Evolutionary conservation across 2,888 invertebrate genomes (phyloP).

Genomic region (Neoascia interrupta): DNA sequence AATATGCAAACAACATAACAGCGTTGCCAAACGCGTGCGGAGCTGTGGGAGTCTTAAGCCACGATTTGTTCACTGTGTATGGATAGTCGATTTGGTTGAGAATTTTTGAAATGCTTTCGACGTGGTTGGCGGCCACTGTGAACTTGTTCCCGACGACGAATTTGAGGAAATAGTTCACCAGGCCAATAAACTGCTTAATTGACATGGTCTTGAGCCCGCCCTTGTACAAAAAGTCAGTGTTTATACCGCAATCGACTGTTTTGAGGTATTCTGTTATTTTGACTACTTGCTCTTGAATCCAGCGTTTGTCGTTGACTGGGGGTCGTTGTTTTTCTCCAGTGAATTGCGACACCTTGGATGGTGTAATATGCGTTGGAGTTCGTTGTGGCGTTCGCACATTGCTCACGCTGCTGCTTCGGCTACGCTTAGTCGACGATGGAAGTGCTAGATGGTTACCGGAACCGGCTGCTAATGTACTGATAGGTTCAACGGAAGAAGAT

Average conservation of each 20-base stretch:
- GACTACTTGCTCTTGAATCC: constrained; percentile 74
- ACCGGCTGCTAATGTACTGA: not conserved
- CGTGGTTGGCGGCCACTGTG: constrained; percentile 74
- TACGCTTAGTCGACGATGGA: constrained; percentile 26
- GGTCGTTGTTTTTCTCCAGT: constrained; percentile 75
- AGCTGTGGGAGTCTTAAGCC: constrained; percentile 78
- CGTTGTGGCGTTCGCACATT: constrained; percentile 64
- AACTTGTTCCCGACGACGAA: constrained; percentile 75
- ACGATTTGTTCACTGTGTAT: constrained; percentile 77
- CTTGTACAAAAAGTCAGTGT: constrained; percentile 72
- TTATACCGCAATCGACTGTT: constrained; percentile 67
- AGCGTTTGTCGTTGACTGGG: constrained; percentile 76
- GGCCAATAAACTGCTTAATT: constrained; percentile 77
- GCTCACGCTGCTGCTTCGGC: constrained; percentile 70
- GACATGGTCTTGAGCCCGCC: constrained; percentile 77
- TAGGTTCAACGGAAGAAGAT: constrained; percentile 39
- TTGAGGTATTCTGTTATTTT: constrained; percentile 75
- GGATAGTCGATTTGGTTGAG: constrained; percentile 77
- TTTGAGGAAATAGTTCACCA: constrained; percentile 76
- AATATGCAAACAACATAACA: constrained; percentile 75
- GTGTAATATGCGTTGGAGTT: constrained; percentile 66
- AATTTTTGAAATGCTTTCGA: constrained; percentile 76
- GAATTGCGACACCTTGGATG: constrained; percentile 48
- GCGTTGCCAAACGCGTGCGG: constrained; percentile 77
- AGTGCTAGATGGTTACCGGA: constrained; percentile 5